Percentiles rank a stretch among this genome's conserved stretches.
These are phyloP conservation scores for Patiria pectinifera DNA, from an alignment of 53 echinoderm and acorn worm genomes.

Conservation along the genomic window DNA sequence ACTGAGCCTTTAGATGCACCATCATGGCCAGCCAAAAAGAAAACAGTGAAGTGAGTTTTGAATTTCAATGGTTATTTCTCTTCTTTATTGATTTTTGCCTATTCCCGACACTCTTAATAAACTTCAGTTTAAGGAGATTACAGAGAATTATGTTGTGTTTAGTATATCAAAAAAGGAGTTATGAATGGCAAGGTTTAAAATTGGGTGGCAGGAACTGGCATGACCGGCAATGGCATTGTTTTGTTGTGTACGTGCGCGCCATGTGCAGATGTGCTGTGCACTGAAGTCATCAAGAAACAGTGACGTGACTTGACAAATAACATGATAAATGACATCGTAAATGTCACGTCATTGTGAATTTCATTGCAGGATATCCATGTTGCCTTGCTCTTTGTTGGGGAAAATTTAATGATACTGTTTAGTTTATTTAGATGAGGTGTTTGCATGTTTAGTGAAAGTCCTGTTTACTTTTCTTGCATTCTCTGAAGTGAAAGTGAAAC, in stretches of 20 bases:
- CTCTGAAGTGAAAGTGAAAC: no score
- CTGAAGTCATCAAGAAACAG: background rate
- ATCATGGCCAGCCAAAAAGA: conserved; percentile 44
- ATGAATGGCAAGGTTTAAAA: background rate
- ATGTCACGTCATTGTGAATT: background rate
- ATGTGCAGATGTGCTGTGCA: background rate
- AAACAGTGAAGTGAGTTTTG: conserved; percentile 28
- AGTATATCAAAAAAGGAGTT: background rate
- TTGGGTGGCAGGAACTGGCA: background rate
- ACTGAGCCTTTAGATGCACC: conserved; percentile 23
- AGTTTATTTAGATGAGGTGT: no score
- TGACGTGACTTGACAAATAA: background rate
- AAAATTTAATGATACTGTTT: no score
- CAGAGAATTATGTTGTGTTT: no score
- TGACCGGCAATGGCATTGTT: background rate
- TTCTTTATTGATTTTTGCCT: background rate
- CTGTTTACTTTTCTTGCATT: no score
- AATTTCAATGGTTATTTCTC: background rate
- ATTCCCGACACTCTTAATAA: background rate
- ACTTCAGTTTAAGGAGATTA: background rate
- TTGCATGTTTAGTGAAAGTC: no score
- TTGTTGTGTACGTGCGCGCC: conserved; percentile 10
- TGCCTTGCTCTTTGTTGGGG: no score
- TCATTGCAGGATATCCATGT: background rate
- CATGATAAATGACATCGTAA: background rate